Evolutionary conservation across 2,113 vertebrate species (phyloP), one percentile per base, ranked within the genome.

Genomic region (Nibea albiflora): DNA sequence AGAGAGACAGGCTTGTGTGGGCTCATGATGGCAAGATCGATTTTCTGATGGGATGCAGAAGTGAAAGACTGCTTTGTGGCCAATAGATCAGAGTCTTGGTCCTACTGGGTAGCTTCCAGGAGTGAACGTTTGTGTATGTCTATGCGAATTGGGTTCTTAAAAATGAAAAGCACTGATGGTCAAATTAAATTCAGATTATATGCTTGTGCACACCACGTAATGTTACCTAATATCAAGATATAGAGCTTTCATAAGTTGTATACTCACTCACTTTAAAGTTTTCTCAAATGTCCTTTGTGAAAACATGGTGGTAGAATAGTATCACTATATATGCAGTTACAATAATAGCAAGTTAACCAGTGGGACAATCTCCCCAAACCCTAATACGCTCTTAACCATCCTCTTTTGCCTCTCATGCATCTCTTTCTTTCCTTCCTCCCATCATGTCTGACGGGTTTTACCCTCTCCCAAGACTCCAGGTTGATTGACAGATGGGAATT

Each of bases 401-500:
- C 28, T 67, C 31, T 63, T 58, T 65, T 73, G n/a, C 20, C 42
- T 69, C 61, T 75, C 39, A 19, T 84, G 39, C 26, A 8, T 22
- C 16, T 65, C 10, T 73, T 44, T 61, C 10, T 20, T 20, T 52
- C 44, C 47, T 74, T 24, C n/a, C 57, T 52, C 19, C 53, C 73
- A 60, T 75, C 80, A 68, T 53, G 76, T 78, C 63, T 82, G 72
- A 89, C 56, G 52, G 68, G 76, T 75, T 86, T 75, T 62, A 77
- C 49, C 52, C n/a, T 90, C 81, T 88, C 85, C 63, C 50, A 75
- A 84, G 85, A 85, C 60, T 86, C 73, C 65, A 42, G 47, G 35
- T 78, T 94, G 93, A 94, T 78, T 93, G 92, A 85, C 93, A 90
- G 91, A 58, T 89, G 75, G 90, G 89, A 94, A 93, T 93, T 94